Base-by-base conservation (phyloP, 2,113 vertebrate genomes). In the Clarias batrachus region DNA sequence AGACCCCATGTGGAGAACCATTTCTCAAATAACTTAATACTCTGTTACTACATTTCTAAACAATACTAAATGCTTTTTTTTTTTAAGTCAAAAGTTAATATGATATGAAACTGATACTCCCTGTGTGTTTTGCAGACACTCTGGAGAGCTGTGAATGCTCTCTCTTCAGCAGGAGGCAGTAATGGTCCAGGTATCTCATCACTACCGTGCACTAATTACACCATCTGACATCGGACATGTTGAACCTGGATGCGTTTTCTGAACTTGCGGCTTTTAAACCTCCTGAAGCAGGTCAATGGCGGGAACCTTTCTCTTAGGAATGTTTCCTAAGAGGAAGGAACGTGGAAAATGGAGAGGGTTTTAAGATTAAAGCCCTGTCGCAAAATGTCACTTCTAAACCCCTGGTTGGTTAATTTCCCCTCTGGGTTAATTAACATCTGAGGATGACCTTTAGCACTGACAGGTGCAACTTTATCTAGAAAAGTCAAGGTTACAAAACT, bases 371-470 rank as follows among this genome's bases (percentile, higher is more conserved):
- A 92, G 93, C 90, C 93, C 89, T 93, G n/a, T 92, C 92, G 27
- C 68, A 48, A 96, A 96, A 96, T 95, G 93, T 92, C 94, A 95
- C 90, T 92, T 85, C 92, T 27, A 95, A 94, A 94, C 90, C 84
- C 90, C 91, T 90, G 91, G 93, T 94, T 93, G 93, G 94, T 95
- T 96, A 92, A 96, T 97, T 97, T 96, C 95, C 93, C 93, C 95
- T 95, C 92, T 93, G 93, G 95, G 94, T 96, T 97, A 97, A 97
- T 97, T 96, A 97, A 96, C 94, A 94, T 94, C 94, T 94, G 92
- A 91, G 93, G 92, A 89, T 95, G 94, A 96, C 94, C 95, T 96
- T 96, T 96, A 93, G 90, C 91, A 93, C 60, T 91, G 92, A 94
- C 93, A 96, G 94, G 92, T 94, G 92, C 90, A 94, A 94, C 95